Evolutionary conservation across 2,113 vertebrate genomes (phyloP).

Genomic region (Polypterus senegalus): DNA sequence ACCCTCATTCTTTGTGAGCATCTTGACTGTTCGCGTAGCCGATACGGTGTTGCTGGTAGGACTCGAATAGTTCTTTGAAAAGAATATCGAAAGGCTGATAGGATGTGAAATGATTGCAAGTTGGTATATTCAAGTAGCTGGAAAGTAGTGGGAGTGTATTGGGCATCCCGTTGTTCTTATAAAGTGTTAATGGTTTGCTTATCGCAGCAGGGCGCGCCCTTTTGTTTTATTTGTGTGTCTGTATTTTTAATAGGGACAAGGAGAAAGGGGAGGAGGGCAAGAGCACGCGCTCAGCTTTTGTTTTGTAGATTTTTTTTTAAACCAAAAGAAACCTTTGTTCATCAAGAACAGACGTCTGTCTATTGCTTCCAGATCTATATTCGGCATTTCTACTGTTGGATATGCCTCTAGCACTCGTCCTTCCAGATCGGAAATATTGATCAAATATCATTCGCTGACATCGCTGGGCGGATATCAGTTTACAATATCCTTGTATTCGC

Average conservation of each 20-base stretch:
- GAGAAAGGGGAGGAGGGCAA: neutral
- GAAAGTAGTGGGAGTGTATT: neutral
- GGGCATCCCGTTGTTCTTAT: neutral
- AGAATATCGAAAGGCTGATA: neutral
- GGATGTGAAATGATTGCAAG: neutral
- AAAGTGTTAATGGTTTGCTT: no score
- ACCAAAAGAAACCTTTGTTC: neutral
- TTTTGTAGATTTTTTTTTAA: neutral
- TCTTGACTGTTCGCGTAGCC: neutral
- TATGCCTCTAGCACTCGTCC: neutral
- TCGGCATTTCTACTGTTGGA: neutral
- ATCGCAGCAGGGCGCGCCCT: neutral
- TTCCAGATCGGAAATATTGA: conserved; percentile 15
- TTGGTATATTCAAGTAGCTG: neutral
- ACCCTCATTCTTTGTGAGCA: neutral
- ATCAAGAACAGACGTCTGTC: neutral
- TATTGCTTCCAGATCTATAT: neutral
- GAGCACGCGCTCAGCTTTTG: neutral
- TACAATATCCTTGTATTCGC: no score
- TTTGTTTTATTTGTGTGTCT: neutral
- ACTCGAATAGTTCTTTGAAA: neutral
- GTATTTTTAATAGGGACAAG: neutral
- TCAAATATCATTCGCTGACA: conserved; percentile 14
- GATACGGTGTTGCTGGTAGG: neutral
- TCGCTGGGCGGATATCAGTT: no score